Base-by-base conservation (phyloP, 2,888 invertebrate species). In the Eupithecia abbreviata region DNA sequence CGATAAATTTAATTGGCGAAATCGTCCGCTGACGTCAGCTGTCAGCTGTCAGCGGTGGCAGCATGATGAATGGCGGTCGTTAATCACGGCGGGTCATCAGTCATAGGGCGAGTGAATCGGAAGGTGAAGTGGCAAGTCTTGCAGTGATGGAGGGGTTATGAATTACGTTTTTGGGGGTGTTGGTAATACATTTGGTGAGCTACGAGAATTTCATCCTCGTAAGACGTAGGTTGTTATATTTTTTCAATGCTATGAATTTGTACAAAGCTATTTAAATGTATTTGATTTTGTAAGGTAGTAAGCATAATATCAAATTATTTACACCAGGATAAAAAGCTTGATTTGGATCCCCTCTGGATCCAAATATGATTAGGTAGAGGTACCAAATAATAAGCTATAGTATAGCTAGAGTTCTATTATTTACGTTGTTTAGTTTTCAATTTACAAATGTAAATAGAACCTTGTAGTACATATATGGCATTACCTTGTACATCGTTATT, bases 61-160 rank as follows among this genome's bases (percentile, higher is more conserved):
- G 79, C 84, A 81, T 81, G 83, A 84, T 88, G 87, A 86, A 88
- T 87, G 88, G 86, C 84, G 82, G 81, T 84, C 81, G 82, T 84
- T 83, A 83, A 84, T 84, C 84, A 84, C 80, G 80, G 76, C 74
- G 77, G 83, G 81, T 80, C 83, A 82, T 83, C 82, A 82, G 70
- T 84, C 82, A 84, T 83, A 80, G 81, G 79, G 80, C 79, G 81
- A 82, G 82, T 82, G 82, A 82, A 82, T 81, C 80, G 82, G 81
- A 79, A 81, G 82, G 82, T 82, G 80, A 79, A 81, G 82, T 81
- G 79, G 79, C 79, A 79, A 79, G 77, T 79, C 79, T 80, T 78
- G 74, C 79, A 76, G 72, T 80, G 82, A 81, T 79, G 73, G 72
- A 78, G 76, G 74, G 76, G 76, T 78, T 78, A 78, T 78, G 73